Percentiles rank a stretch among this genome's conserved stretches.
These are phyloP conservation scores for Chelonus formosanus DNA, from an alignment of 2,888 invertebrate genomes.

Conservation along the genomic window DNA sequence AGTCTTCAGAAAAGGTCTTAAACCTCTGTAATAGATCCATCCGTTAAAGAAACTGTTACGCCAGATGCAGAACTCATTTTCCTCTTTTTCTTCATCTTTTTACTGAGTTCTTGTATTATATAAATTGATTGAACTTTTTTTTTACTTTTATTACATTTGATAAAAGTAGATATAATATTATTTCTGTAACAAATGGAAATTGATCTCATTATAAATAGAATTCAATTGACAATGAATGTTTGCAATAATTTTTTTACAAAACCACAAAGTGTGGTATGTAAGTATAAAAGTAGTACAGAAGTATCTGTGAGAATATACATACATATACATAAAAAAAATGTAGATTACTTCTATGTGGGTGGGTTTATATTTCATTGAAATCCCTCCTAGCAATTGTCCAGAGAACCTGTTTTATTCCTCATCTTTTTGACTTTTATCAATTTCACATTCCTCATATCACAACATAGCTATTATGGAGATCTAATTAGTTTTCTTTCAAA, in stretches of 20 bases:
- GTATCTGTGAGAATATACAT: slow-evolving; percentile 10
- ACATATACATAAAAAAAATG: slow-evolving; percentile 9
- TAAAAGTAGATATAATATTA: not conserved
- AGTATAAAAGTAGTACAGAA: not conserved
- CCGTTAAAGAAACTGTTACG: no score
- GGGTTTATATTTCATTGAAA: slow-evolving; percentile 16
- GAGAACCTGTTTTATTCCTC: slow-evolving; percentile 20
- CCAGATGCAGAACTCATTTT: no score
- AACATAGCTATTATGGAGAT: no score
- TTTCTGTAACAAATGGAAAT: not conserved
- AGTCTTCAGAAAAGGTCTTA: no score
- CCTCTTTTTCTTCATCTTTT: no score
- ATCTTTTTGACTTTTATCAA: slow-evolving; percentile 1
- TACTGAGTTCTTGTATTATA: no score
- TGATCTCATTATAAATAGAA: slow-evolving; percentile 8
- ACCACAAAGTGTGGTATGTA: slow-evolving; percentile 4
- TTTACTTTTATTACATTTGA: no score
- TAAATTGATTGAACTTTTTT: no score
- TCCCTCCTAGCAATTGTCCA: slow-evolving; percentile 2
- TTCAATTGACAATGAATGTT: slow-evolving; percentile 10
- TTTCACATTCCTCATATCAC: not conserved
- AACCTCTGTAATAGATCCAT: no score
- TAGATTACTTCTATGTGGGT: slow-evolving; percentile 18
- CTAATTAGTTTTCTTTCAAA: no score
- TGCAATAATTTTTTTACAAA: not conserved